Percentiles rank a stretch among this genome's conserved stretches.
Conservation (phyloP, 2,113 vertebrate genomes). For the Myxocyprinus asiaticus region DNA sequence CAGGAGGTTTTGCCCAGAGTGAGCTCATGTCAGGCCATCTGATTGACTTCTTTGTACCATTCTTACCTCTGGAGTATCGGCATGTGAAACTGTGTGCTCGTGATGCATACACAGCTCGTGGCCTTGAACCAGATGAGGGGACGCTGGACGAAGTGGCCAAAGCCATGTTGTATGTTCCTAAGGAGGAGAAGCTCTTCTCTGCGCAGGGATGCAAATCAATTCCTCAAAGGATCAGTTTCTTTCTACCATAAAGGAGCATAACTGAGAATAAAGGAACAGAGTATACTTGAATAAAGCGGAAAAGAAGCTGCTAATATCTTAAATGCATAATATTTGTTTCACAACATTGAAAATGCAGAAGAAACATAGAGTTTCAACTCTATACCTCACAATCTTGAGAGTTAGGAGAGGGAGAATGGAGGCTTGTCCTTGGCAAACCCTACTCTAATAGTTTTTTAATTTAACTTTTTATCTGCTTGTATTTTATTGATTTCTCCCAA, state of each 20-base stretch:
- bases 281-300: neutral
- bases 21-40: constrained; percentile 82
- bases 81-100: constrained; percentile 86
- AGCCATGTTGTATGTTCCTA: constrained; percentile 89
- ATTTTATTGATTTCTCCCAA: neutral
- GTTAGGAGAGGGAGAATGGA: neutral
- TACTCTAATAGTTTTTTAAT: neutral
- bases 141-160: constrained; percentile 83
- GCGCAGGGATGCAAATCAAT: constrained; percentile 95
- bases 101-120: constrained; percentile 82
- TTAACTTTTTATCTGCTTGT: neutral
- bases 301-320: constrained; percentile 3
- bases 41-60: constrained; percentile 88
- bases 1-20: constrained; percentile 80
- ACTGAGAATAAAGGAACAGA: constrained; percentile 20
- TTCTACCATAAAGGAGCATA: constrained; percentile 78
- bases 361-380: neutral
- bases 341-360: neutral
- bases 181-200: constrained; percentile 89
- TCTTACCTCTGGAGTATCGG: constrained; percentile 88
- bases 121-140: constrained; percentile 76
- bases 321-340: neutral
- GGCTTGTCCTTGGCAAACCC: neutral
- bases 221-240: constrained; percentile 89
- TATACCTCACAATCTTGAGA: neutral